Percentiles rank a stretch among this genome's conserved stretches.
phyloP scores from a whole-genome alignment of 2,888 invertebrate species.

The Diarsia dahlii region DNA sequence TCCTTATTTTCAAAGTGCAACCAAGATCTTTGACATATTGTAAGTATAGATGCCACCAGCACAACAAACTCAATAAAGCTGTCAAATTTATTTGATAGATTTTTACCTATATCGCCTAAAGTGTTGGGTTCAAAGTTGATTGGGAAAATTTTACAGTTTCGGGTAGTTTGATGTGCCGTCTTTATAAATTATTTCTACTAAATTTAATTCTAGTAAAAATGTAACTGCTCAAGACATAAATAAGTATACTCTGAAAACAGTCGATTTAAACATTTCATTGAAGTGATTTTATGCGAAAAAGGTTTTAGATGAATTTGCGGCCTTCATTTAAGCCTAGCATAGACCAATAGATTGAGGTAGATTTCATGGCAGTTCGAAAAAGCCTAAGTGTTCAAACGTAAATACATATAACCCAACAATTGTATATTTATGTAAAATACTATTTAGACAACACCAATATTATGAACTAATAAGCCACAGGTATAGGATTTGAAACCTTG shows the following conservation, averaged over 20 bases:
- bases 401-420: slow-evolving; percentile 1
- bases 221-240: background rate
- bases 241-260: slow-evolving; percentile 3
- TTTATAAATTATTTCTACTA: background rate
- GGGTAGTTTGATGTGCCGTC: too few species aligned
- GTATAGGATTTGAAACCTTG: slow-evolving; percentile 28
- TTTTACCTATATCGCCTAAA: too few species aligned
- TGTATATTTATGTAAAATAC: slow-evolving; percentile 22
- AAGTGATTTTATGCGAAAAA: slow-evolving; percentile 1
- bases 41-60: slow-evolving; percentile 5
- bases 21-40: slow-evolving; percentile 10
- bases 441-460: slow-evolving; percentile 45
- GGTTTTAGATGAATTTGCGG: background rate
- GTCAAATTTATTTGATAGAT: too few species aligned
- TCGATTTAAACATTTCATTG: background rate
- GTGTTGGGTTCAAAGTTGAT: too few species aligned
- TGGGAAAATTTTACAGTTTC: too few species aligned
- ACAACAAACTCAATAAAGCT: too few species aligned
- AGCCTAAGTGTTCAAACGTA: background rate
- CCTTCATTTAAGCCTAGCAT: background rate
- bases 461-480: slow-evolving; percentile 36
- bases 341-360: slow-evolving; percentile 46
- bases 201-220: background rate
- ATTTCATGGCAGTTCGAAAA: slow-evolving; percentile 18
- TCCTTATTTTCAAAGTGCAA: background rate